Evolutionary conservation across 2,888 invertebrate genomes (phyloP), one percentile per base, ranked within the genome.

Genomic region (Panzeria rudis): DNA sequence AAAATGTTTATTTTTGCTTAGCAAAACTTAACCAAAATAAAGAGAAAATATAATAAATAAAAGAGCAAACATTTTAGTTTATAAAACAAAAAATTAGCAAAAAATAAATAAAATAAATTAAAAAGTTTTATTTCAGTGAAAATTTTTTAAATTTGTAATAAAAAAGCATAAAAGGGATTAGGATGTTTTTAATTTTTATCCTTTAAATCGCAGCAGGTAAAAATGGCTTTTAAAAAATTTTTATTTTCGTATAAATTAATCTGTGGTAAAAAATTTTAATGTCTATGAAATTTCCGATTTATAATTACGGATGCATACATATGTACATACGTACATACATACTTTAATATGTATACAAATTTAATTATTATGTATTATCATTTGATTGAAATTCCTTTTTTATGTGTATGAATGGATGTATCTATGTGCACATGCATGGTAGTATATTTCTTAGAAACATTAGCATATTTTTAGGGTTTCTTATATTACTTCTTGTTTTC

Each of bases 391-490:
- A 11, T 23, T 11, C 11, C 17, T 44, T 5, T 2, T 44, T 47
- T 52, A 2, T 54, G 9, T 11, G 38, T 38, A 3, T 11, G 6
- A n/a, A n/a, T 54, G 9, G 2, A 5, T 29, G 29, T 29, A 29
- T 4, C 5, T 29, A 29, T 25, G 25, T 20, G 20, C 3, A 17
- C 23, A 4, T 69, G n/a, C 44, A 44, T 47, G 5, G 44, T 50
- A 5, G 17, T 20, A 8, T 17, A 0, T 54, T 54, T 0, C 13
- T n/a, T 20, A 41, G 29, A 23, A 44, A 41, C 44, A 23, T 66
- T 66, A 76, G 38, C 66, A 76, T 76, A 66, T 32, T 76, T 66
- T 76, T 66, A 17, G 62, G 61, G 20, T 11, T 61, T 61, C 47
- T 23, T 35, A 20, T 41, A 52, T 3, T 29, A 29, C 35, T 52